A percentile compares a stretch with the other conserved stretches of the same genome.
Evolutionary conservation across 2,113 vertebrate genomes (phyloP).

Genomic region (Vimba vimba): DNA sequence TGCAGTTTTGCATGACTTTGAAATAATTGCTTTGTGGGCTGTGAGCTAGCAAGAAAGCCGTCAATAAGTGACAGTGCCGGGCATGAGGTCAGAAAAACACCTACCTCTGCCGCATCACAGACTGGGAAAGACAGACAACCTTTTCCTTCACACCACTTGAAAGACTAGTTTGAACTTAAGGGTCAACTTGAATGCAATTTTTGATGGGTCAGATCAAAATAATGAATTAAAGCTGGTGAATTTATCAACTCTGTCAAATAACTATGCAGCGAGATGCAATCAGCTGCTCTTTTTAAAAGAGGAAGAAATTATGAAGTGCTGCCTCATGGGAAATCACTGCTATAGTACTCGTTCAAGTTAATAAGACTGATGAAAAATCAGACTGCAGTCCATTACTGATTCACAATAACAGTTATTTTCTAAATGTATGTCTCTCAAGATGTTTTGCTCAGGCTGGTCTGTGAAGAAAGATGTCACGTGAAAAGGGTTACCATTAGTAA

Average conservation of each 20-base stretch:
- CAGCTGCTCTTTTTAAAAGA: not conserved
- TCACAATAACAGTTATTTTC: constrained; percentile 39
- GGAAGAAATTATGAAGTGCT: constrained; percentile 3
- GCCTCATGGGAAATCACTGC: constrained; percentile 5
- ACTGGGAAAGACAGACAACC: constrained; percentile 55
- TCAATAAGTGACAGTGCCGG: constrained; percentile 50
- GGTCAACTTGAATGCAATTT: constrained; percentile 32
- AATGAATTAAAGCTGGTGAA: constrained; percentile 51
- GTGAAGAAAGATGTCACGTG: not conserved
- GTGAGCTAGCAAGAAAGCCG: not conserved
- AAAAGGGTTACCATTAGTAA: not conserved
- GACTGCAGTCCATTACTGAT: constrained; percentile 26
- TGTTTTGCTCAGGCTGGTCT: constrained; percentile 18
- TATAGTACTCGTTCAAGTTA: not conserved
- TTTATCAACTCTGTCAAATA: constrained; percentile 52
- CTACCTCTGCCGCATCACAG: constrained; percentile 43
- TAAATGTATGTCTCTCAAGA: constrained; percentile 13
- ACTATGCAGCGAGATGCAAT: constrained; percentile 33
- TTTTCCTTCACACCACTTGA: constrained; percentile 50
- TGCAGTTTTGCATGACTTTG: constrained; percentile 13
- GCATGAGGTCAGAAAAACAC: constrained; percentile 49
- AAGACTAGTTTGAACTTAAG: constrained; percentile 44
- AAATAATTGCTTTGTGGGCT: constrained; percentile 43
- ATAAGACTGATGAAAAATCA: constrained; percentile 2
- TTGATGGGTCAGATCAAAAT: constrained; percentile 48